phyloP scores from a whole-genome alignment of 2,797 vertebrate species.

The Orientallactaga sibirica region DNA sequence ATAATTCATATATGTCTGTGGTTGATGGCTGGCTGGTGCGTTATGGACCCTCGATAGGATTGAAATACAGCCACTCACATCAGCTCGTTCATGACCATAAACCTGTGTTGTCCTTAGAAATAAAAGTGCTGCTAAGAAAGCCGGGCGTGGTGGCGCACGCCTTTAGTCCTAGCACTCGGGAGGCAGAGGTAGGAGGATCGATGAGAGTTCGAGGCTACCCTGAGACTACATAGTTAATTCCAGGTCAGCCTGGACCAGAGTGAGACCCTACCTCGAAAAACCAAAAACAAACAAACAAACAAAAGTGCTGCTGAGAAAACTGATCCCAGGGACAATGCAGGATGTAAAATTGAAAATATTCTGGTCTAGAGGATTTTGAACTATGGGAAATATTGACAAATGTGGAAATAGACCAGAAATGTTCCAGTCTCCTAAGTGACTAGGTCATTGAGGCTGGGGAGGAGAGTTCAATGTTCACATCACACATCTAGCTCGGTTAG shows the following conservation, averaged over 20 bases:
- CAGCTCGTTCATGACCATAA: not conserved
- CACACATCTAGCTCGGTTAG: not conserved
- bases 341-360: not conserved
- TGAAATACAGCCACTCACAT: not conserved
- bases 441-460: conserved; percentile 15
- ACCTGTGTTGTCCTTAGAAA: not conserved
- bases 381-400: not conserved
- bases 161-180: too few species aligned
- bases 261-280: too few species aligned
- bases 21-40: not conserved
- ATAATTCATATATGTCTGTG: not conserved
- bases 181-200: too few species aligned
- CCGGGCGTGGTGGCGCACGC: too few species aligned
- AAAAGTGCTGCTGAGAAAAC: not conserved
- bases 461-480: not conserved
- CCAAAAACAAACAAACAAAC: too few species aligned
- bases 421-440: not conserved
- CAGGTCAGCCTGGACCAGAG: too few species aligned
- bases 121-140: not conserved
- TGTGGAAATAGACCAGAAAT: not conserved
- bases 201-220: too few species aligned
- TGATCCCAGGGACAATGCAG: not conserved
- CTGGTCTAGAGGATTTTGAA: not conserved
- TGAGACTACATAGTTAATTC: too few species aligned
- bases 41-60: not conserved